Conservation (phyloP, 2,797 vertebrate species). For the Furcifer pardalis region DNA sequence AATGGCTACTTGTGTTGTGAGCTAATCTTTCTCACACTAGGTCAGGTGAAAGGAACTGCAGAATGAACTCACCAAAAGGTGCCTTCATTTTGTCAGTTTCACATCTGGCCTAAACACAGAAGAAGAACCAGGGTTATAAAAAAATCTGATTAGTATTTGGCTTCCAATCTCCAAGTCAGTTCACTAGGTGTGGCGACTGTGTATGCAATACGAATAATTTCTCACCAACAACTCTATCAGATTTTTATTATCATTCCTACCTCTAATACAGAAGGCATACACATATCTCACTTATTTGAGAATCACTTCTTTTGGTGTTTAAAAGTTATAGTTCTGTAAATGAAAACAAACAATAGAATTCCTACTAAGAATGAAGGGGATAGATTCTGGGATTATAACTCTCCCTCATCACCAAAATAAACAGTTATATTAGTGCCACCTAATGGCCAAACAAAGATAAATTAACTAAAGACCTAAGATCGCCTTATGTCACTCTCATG, state of each 20-base stretch:
- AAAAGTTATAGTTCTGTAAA: neutral
- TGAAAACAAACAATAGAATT: neutral
- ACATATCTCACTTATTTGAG: neutral
- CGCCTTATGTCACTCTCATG: neutral
- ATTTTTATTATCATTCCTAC: neutral
- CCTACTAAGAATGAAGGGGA: neutral
- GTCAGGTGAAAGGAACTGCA: too few relatives aligned
- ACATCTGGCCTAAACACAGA: too few relatives aligned
- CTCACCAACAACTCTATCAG: neutral
- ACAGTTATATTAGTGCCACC: conserved; percentile 48
- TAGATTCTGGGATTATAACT: neutral
- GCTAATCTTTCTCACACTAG: too few relatives aligned
- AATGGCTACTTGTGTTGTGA: too few relatives aligned
- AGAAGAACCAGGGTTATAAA: conserved; percentile 22
- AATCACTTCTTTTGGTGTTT: neutral
- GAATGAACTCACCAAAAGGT: too few relatives aligned
- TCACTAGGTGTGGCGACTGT: neutral
- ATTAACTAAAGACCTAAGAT: neutral
- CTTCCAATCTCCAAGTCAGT: neutral
- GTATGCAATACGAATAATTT: neutral
- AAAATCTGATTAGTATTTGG: neutral
- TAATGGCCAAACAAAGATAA: conserved; percentile 24
- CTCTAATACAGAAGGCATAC: neutral
- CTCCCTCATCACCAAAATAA: neutral
- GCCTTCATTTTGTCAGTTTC: too few relatives aligned